A percentile compares a stretch with the other conserved stretches of the same genome.
Conservation (phyloP, 1,140 invertebrate genomes). For the Asbolus verrucosus region DNA sequence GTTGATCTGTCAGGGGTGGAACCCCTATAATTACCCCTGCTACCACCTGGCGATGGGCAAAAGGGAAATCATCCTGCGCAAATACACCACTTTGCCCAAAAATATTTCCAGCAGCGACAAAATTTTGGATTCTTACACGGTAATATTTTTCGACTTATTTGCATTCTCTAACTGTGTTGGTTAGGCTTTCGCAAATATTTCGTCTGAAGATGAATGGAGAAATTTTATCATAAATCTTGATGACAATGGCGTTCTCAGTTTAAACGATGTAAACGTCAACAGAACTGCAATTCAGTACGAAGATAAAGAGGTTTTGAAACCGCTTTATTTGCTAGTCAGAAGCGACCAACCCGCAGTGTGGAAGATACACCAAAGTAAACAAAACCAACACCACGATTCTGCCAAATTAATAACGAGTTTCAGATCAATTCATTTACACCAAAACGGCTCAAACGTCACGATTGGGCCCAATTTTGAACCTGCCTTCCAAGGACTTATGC, state of each 20-base stretch:
- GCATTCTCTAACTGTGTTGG: not conserved
- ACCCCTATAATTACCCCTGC: constrained; percentile 56
- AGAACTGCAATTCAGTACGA: constrained; percentile 52
- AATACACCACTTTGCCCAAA: constrained; percentile 36
- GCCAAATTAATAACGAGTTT: too few species aligned
- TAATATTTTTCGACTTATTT: too few species aligned
- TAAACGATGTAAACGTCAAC: constrained; percentile 54
- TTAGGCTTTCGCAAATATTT: constrained; percentile 56
- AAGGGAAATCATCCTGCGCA: constrained; percentile 48
- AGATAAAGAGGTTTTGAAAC: constrained; percentile 49
- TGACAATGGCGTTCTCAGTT: constrained; percentile 42
- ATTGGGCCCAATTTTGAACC: constrained; percentile 52
- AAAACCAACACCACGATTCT: too few species aligned
- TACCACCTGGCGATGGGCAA: constrained; percentile 54
- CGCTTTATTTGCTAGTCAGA: constrained; percentile 53
- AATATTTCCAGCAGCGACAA: constrained; percentile 10
- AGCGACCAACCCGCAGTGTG: constrained; percentile 53
- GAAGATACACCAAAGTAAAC: constrained; percentile 58
- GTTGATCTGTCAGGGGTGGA: constrained; percentile 54
- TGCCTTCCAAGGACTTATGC: constrained; percentile 53
- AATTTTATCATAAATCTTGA: constrained; percentile 55
- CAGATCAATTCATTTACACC: constrained; percentile 58
- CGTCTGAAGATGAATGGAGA: constrained; percentile 56
- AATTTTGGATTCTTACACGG: constrained; percentile 48
- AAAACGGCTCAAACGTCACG: constrained; percentile 51